These are phyloP conservation scores for Danaus chrysippus DNA, from an alignment of 2,888 invertebrate species.

Conservation along the genomic window DNA sequence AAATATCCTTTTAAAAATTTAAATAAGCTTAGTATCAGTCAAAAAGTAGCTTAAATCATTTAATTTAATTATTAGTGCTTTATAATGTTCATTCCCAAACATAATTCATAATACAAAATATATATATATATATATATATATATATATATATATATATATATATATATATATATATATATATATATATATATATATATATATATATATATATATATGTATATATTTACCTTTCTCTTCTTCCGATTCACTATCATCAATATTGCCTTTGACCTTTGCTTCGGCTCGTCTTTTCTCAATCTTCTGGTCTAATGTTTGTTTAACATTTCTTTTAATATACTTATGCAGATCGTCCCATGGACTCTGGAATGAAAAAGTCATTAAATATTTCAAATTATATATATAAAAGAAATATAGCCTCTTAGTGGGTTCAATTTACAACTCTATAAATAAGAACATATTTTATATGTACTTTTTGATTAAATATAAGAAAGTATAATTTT, in stretches of 20 bases:
- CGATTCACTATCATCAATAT: slow-evolving; percentile 72
- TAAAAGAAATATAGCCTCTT: too few species aligned
- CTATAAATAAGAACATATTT: too few species aligned
- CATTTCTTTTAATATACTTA: slow-evolving; percentile 89
- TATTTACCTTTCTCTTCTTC: slow-evolving; percentile 51
- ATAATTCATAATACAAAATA: too few species aligned
- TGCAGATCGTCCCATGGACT: slow-evolving; percentile 89
- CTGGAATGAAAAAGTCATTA: slow-evolving; percentile 44
- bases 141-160: background rate
- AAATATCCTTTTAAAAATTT: too few species aligned
- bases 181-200: background rate
- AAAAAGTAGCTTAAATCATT: too few species aligned
- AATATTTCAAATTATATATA: background rate
- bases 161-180: too few species aligned
- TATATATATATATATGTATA: background rate
- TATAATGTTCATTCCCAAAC: too few species aligned
- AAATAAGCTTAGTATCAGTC: too few species aligned
- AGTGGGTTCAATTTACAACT: too few species aligned
- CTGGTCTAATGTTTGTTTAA: slow-evolving; percentile 89
- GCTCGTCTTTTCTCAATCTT: slow-evolving; percentile 82
- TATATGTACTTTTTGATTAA: too few species aligned
- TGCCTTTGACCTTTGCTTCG: slow-evolving; percentile 64
- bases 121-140: background rate
- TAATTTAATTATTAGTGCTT: too few species aligned
- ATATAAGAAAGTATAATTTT: too few species aligned